A percentile compares a stretch with the other conserved stretches of the same genome.
Conservation (phyloP, 2,888 invertebrate genomes). For the Dasysyrphus albostriatus region DNA sequence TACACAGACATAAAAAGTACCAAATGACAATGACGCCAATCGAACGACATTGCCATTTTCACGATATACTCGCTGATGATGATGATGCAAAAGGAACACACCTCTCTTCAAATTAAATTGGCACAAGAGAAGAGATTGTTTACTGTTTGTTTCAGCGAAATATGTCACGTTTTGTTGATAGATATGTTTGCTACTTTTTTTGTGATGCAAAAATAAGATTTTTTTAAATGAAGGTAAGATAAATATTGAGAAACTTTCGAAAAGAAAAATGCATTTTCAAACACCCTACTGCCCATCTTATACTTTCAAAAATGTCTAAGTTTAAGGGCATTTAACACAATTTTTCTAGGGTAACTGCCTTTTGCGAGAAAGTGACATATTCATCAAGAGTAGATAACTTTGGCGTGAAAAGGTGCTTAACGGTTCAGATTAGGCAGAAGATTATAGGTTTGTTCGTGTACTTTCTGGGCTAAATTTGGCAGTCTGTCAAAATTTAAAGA, state of each 20-base stretch:
- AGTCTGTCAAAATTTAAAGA: too few relatives aligned
- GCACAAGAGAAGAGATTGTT: conserved; percentile 45
- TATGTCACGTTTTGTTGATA: conserved; percentile 64
- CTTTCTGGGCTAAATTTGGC: too few relatives aligned
- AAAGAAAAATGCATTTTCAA: neutral
- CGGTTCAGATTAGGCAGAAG: too few relatives aligned
- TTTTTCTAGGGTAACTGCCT: too few relatives aligned
- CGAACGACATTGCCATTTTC: conserved; percentile 45
- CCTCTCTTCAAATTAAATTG: conserved; percentile 71
- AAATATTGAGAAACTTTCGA: neutral
- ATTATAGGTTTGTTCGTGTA: too few relatives aligned
- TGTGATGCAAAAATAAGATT: conserved; percentile 23
- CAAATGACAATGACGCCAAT: conserved; percentile 66
- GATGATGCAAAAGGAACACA: conserved; percentile 72
- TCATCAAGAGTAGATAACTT: too few relatives aligned
- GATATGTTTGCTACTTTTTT: conserved; percentile 32
- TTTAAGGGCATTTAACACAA: too few relatives aligned
- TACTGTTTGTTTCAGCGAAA: conserved; percentile 45
- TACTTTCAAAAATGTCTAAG: too few relatives aligned
- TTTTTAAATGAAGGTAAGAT: neutral
- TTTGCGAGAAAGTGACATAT: too few relatives aligned
- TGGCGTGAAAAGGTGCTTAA: too few relatives aligned
- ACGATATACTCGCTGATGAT: conserved; percentile 25
- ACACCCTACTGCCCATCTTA: neutral
- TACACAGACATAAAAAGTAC: conserved; percentile 17